These are phyloP conservation scores for Passer montanus DNA, from an alignment of 2,113 vertebrate species.

Conservation along the genomic window DNA sequence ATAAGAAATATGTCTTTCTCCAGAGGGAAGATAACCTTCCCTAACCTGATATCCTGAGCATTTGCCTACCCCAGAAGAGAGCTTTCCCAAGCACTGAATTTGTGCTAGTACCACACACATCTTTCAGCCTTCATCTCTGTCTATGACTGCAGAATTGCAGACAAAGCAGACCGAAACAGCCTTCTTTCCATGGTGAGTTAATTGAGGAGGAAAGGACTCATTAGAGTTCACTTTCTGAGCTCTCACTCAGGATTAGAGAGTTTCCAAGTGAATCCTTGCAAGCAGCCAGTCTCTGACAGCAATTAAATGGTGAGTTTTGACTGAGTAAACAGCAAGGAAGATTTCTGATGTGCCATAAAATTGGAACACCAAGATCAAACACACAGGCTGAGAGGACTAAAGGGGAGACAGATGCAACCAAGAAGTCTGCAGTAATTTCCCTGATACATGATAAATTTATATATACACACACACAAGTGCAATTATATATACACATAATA, in stretches of 20 bases:
- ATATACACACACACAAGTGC: background rate
- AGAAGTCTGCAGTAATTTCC: background rate
- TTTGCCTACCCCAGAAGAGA: background rate
- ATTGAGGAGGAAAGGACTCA: slow-evolving; percentile 4
- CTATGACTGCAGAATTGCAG: background rate
- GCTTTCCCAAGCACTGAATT: background rate
- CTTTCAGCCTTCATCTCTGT: background rate
- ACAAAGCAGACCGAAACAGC: background rate
- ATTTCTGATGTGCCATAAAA: background rate
- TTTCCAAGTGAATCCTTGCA: background rate
- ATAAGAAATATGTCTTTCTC: background rate
- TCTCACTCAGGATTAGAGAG: background rate
- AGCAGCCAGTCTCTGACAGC: background rate
- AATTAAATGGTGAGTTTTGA: background rate
- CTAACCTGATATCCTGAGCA: background rate
- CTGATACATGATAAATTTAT: background rate
- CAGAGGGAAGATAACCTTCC: background rate
- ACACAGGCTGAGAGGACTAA: background rate
- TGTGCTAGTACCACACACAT: background rate
- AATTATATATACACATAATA: background rate
- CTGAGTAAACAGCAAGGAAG: slow-evolving; percentile 1
- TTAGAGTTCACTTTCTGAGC: slow-evolving; percentile 28
- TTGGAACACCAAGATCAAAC: background rate
- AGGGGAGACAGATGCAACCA: background rate
- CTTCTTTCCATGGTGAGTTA: background rate